Evolutionary conservation across 2,113 vertebrate species (phyloP), one percentile per base, ranked within the genome.

Genomic region (Callipepla californica): DNA sequence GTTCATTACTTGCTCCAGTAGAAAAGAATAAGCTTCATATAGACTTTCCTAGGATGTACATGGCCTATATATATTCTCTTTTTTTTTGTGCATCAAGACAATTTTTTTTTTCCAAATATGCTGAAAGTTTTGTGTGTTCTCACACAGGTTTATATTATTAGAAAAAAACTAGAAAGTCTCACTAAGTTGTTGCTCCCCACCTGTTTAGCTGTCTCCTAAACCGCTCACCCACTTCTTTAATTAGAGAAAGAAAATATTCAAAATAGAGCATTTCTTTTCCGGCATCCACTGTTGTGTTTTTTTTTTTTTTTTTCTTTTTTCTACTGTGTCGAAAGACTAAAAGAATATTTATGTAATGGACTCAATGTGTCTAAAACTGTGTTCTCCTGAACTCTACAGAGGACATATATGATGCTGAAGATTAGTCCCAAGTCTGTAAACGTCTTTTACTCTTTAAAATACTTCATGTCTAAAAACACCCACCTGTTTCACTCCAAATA

Each of bases 201-300:
- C 13, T 38, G 1, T 0, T 5, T 62, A 26, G 8, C 13, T 45
- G 19, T 80, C 59, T 87, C 66, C 51, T 91, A 86, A 89, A 74
- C 40, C 2, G 11, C 38, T 72, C 82, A 8, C 22, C 11, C 3
- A 22, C 62, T 86, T 66, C n/a, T 83, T 11, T 73, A 45, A 15
- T 80, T 91, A 53, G 70, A 83, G 67, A 80, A 59, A 14, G 9
- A n/a, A 85, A 67, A 26, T 62, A 69, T 32, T 83, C 11, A 45
- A 76, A 85, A 26, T 5, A 48, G 4, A 58, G 4, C 69, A 40
- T 66, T 84, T 84, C 13, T 1, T 80, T n/a, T 78, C 74, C n/a
- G 81, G 11, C 23, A 45, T 23, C 8, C 1, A 0, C 48, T 62
- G 5, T 3, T 85, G 36, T 36, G 36, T n/a, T n/a, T n/a, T n/a